Evolutionary conservation across 2,797 vertebrate species (phyloP).

Genomic region (Furcifer pardalis): DNA sequence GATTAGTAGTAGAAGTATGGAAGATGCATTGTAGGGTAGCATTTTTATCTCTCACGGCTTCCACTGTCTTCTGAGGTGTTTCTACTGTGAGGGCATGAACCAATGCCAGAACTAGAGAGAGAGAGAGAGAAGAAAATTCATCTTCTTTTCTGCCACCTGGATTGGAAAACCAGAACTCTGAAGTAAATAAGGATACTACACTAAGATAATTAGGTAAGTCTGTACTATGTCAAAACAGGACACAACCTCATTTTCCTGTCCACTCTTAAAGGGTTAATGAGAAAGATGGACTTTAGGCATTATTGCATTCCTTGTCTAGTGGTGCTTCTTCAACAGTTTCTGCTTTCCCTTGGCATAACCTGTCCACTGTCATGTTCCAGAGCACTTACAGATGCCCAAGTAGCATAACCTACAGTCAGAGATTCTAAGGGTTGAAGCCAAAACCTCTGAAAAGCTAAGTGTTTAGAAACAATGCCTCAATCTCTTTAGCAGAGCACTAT

Average conservation of each 20-base stretch:
- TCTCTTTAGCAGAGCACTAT: background rate
- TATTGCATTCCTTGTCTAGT: background rate
- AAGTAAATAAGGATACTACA: constrained; percentile 7
- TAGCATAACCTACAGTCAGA: too few relatives aligned
- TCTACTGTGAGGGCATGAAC: constrained; percentile 60
- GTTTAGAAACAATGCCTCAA: background rate
- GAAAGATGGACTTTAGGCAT: background rate
- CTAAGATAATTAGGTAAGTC: background rate
- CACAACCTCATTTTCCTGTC: background rate
- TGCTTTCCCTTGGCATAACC: background rate
- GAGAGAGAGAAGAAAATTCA: constrained; percentile 34
- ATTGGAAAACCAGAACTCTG: constrained; percentile 26
- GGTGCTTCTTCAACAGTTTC: background rate
- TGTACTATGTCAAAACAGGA: background rate
- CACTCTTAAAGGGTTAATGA: background rate
- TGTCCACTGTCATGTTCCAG: background rate
- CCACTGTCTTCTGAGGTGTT: constrained; percentile 27
- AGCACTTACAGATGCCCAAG: background rate
- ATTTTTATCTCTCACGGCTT: constrained; percentile 49
- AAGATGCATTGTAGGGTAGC: constrained; percentile 70
- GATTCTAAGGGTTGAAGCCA: too few relatives aligned
- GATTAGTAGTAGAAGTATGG: fast-evolving
- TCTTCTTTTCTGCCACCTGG: constrained; percentile 29
- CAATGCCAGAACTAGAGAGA: constrained; percentile 67
- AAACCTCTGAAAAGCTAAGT: too few relatives aligned